Evolutionary conservation across 2,797 vertebrate species (phyloP), one percentile per base, ranked within the genome.

Genomic region (Cercopithecus mitis): DNA sequence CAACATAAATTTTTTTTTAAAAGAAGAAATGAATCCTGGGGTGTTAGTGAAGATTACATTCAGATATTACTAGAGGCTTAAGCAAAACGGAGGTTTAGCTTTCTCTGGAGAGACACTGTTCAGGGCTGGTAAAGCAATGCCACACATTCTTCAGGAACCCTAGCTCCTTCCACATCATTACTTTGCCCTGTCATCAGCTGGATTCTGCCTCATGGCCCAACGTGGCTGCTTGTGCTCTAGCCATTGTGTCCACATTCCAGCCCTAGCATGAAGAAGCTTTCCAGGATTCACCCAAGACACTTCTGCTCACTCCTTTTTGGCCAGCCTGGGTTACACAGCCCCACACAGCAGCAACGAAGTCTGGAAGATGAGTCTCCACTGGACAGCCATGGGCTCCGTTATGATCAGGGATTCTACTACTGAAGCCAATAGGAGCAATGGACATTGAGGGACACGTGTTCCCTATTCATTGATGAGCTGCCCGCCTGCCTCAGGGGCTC

Each of bases 371-470:
- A 52, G 15, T 24, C 6, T n/a, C 33, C 11, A 36, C 45, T 14
- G 47, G 33, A 79, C 33, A 4, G 30, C 79, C 30, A 3, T 11
- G 22, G 88, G 52, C 39, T 25, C 36, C 1, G 4, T 15, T 4
- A 27, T 41, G 6, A 15, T 41, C 8, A 7, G 10, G 43, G 41
- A 0, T n/a, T n/a, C 55, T 19, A 25, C 39, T 20, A 30, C 45
- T 58, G 55, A 7, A 15, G 39, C 64, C 47, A 39, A 10, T 7
- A 58, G 45, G 45, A 19, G 61, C 11, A 4, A 7, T 3, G 30
- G 61, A 1, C 30, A 7, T 4, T 4, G 1, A 73, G 17, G 45
- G 33, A 13, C 27, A 7, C 0, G 1, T 45, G 58, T 24, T 8
- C 81, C 13, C 30, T 50, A 19, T 45, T 19, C 41, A 6, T 30